Evolutionary conservation across 2,888 invertebrate genomes (phyloP).

Genomic region (Acanthosepion lycidas): DNA sequence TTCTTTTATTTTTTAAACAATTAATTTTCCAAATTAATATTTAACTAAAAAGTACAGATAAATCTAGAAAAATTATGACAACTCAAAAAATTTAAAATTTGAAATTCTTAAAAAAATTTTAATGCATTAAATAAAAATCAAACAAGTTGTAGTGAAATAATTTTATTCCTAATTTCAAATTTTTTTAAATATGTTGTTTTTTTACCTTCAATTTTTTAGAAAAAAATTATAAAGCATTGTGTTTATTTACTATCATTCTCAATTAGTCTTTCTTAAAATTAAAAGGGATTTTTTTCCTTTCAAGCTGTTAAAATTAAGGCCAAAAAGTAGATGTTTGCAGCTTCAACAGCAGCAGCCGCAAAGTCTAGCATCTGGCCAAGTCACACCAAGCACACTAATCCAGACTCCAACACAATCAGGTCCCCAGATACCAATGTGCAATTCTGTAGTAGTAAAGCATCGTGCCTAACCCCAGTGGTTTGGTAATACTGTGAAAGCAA

Average conservation of each 20-base stretch:
- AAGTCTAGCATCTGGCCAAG: slow-evolving; percentile 23
- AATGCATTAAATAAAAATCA: neutral
- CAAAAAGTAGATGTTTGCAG: neutral
- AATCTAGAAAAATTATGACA: neutral
- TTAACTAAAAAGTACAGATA: neutral
- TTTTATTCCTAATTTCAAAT: too few species aligned
- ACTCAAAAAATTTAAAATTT: neutral
- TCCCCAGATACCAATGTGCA: slow-evolving; percentile 33
- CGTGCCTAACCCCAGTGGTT: slow-evolving; percentile 33
- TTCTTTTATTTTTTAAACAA: neutral
- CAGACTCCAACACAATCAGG: slow-evolving; percentile 9
- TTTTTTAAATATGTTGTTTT: too few species aligned
- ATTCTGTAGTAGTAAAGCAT: neutral
- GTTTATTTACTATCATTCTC: too few species aligned
- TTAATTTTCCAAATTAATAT: neutral
- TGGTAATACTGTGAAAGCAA: slow-evolving; percentile 22
- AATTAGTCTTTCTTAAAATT: neutral
- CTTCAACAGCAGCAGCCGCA: slow-evolving; percentile 20
- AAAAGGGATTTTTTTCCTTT: neutral
- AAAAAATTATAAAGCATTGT: too few species aligned
- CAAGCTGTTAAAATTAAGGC: neutral
- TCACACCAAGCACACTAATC: slow-evolving; percentile 33
- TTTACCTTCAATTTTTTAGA: too few species aligned
- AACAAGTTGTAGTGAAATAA: neutral
- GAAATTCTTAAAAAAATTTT: too few species aligned